Conservation (phyloP, 2,113 vertebrate genomes). For the Carlito syrichta region DNA sequence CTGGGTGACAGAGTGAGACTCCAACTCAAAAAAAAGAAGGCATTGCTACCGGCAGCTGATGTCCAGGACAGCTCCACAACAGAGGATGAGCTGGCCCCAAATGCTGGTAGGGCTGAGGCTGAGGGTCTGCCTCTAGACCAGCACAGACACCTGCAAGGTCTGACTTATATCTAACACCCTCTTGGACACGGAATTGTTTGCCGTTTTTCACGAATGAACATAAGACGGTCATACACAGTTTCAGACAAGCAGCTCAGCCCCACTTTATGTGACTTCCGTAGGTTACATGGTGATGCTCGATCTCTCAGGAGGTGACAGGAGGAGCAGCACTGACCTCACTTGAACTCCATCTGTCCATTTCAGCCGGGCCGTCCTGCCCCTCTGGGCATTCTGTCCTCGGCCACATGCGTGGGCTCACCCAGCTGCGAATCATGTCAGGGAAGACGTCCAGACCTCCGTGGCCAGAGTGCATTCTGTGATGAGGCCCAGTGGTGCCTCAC, state of each 20-base stretch:
- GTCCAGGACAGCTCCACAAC: background rate
- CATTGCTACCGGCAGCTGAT: too few relatives aligned
- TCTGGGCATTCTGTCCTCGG: background rate
- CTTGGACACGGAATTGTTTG: background rate
- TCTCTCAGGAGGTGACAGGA: background rate
- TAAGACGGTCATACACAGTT: background rate
- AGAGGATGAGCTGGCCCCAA: background rate
- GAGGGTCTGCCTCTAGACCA: background rate
- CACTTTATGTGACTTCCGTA: background rate
- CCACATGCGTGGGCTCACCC: background rate
- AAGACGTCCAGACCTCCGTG: background rate
- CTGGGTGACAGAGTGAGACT: too few relatives aligned
- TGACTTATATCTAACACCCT: background rate
- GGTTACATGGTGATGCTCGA: background rate
- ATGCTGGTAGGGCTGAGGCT: fast-evolving
- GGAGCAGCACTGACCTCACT: background rate
- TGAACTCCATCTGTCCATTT: background rate
- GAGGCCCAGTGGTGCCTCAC: background rate
- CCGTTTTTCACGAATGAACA: background rate
- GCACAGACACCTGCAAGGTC: fast-evolving
- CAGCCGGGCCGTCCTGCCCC: background rate
- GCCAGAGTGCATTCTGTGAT: background rate
- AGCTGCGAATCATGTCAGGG: background rate
- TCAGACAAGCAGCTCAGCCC: background rate
- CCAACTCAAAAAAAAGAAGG: too few relatives aligned